phyloP scores from a whole-genome alignment of 1,140 invertebrate species.

The Drosophila sulfurigaster region DNA sequence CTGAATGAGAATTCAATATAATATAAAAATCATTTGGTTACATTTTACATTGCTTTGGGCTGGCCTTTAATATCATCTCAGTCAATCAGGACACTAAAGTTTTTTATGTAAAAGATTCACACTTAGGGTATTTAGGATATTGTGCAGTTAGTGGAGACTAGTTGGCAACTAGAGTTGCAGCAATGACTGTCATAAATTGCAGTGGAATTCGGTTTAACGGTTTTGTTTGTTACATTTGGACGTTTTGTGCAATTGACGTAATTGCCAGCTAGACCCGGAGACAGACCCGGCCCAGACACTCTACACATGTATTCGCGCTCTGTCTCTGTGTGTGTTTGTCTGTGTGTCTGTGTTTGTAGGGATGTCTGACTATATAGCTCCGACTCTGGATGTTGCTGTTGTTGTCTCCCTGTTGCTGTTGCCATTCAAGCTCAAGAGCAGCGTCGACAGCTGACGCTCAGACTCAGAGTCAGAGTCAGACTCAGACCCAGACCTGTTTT shows the following conservation, averaged over 20 bases:
- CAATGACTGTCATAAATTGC: constrained; percentile 68
- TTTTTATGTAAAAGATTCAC: too few relatives aligned
- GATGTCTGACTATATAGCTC: constrained; percentile 35
- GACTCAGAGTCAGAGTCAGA: too few relatives aligned
- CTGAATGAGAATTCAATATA: too few relatives aligned
- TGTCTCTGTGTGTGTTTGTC: constrained; percentile 13
- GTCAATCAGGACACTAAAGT: too few relatives aligned
- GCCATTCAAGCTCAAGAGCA: constrained; percentile 79
- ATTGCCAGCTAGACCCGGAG: constrained; percentile 60
- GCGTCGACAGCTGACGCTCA: constrained; percentile 51
- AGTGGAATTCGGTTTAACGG: constrained; percentile 68
- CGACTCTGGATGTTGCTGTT: constrained; percentile 7
- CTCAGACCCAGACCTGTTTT: constrained; percentile 43
- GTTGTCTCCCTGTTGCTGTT: constrained; percentile 43
- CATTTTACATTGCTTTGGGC: too few relatives aligned
- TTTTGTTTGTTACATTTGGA: constrained; percentile 76
- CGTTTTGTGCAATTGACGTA: constrained; percentile 75
- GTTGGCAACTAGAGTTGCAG: neutral
- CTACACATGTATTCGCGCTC: constrained; percentile 35
- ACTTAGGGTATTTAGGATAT: neutral
- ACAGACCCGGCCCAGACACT: constrained; percentile 65
- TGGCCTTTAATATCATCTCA: too few relatives aligned
- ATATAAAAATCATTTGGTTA: too few relatives aligned
- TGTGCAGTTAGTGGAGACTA: constrained; percentile 5
- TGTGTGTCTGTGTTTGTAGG: constrained; percentile 20